Evolutionary conservation across 2,888 invertebrate genomes (phyloP).

Genomic region (Camptogramma bilineatum): DNA sequence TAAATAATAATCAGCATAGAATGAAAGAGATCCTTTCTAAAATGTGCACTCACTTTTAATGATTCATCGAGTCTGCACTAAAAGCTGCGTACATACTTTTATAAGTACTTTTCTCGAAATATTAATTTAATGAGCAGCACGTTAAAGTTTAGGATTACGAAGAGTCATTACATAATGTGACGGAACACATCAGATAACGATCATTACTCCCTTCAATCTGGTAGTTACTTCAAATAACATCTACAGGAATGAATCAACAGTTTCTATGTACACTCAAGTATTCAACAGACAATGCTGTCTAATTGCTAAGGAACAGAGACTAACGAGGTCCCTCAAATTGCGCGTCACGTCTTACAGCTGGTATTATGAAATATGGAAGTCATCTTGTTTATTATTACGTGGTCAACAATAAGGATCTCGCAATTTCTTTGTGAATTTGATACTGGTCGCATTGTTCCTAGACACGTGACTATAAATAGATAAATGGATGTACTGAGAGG

Average conservation of each 20-base stretch:
- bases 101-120: conserved; percentile 29
- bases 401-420: conserved; percentile 25
- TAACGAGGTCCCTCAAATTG: conserved; percentile 53
- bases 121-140: conserved; percentile 29
- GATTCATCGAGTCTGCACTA: conserved; percentile 18
- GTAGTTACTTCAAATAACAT: conserved; percentile 45
- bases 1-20: conserved; percentile 48
- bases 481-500: conserved; percentile 38
- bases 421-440: conserved; percentile 22
- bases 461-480: conserved; percentile 44
- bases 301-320: conserved; percentile 60
- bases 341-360: conserved; percentile 50
- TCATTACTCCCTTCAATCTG: conserved; percentile 29
- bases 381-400: conserved; percentile 45
- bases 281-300: conserved; percentile 65
- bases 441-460: conserved; percentile 22
- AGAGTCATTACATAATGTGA: conserved; percentile 47
- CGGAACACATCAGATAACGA: conserved; percentile 41
- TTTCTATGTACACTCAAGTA: conserved; percentile 55
- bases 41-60: conserved; percentile 33
- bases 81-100: conserved; percentile 2
- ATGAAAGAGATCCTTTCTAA: conserved; percentile 53
- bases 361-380: conserved; percentile 58
- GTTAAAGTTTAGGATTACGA: conserved; percentile 25
- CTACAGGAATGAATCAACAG: conserved; percentile 59